phyloP scores from a whole-genome alignment of 2,888 invertebrate species.

The Antheraea yamamai region DNA sequence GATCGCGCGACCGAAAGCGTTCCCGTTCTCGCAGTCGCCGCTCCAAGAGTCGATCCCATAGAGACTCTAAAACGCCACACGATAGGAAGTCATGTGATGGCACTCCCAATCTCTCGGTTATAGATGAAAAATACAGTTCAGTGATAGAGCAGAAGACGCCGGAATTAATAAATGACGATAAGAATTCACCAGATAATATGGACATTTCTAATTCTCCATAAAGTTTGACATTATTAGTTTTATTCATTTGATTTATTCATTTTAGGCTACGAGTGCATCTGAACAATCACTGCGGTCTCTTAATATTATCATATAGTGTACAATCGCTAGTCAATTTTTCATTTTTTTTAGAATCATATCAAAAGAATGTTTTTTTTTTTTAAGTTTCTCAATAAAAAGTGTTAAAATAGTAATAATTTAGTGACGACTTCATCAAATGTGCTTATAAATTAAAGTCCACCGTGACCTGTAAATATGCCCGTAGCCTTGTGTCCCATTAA shows the following conservation, averaged over 20 bases:
- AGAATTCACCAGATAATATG: conserved; percentile 87
- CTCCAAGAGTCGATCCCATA: conserved; percentile 71
- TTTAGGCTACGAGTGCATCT: conserved; percentile 13
- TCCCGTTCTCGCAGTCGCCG: conserved; percentile 66
- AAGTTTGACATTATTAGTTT: conserved; percentile 20
- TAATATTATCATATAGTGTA: not conserved
- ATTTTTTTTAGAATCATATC: not conserved
- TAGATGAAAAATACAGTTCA: conserved; percentile 54
- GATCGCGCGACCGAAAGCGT: conserved; percentile 72
- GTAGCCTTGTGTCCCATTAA: conserved; percentile 3
- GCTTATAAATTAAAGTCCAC: not conserved
- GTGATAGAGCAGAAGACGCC: conserved; percentile 51
- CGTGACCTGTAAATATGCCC: not conserved
- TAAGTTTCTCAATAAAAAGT: not conserved
- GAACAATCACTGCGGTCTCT: not conserved
- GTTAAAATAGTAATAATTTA: not conserved
- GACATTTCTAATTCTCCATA: conserved; percentile 91
- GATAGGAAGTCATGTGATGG: conserved; percentile 66
- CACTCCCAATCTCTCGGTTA: conserved; percentile 57
- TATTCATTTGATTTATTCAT: conserved; percentile 13
- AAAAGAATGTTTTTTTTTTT: not conserved
- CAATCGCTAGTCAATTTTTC: conserved; percentile 1
- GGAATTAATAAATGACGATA: conserved; percentile 74
- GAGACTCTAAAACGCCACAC: conserved; percentile 70
- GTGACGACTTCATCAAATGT: not conserved